Base-by-base conservation (phyloP, 2,113 vertebrate species). In the Oryzias javanicus region DNA sequence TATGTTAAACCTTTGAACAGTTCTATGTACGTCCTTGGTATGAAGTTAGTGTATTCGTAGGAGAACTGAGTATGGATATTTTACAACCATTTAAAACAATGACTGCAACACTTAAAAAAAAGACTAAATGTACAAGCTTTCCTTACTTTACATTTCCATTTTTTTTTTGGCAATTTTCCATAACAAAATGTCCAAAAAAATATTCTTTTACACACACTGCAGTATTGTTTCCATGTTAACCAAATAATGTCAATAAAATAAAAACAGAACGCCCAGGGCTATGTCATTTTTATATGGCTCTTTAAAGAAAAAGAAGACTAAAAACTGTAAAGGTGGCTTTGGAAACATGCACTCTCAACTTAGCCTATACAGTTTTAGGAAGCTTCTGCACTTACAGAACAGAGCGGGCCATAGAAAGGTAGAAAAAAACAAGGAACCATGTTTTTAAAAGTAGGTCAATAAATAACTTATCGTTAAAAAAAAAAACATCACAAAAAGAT, bases 81-180 rank as follows among this genome's bases (percentile, higher is more conserved):
- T 89, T 80, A 92, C 90, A 92, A 92, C 90, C 91, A 92, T 92
- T 92, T 92, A 92, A 92, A 92, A 92, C 90, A 92, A 92, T 92
- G 90, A 92, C 91, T 91, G 91, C 79, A 89, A 86, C 79, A 82
- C 79, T 70, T 42, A 65, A 82, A 86, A 80, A 67, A 74, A 53
- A 67, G 58, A 50, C 25, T 50, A 74, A 82, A 79, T 67, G 60
- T 60, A 87, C 70, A 80, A 68, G 55, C 42, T 63, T 44, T 70
- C 46, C 45, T 69, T 69, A 80, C 80, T 70, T 80, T 75, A 86
- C 73, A 77, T 55, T 10, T n/a, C 56, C 67, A 64, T 71, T 61
- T 67, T 64, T 75, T 79, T 46, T 55, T 69, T 76, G 67, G 35
- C 46, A 61, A 57, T 60, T 79, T 77, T 76, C 74, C 59, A 62